A percentile compares a stretch with the other conserved stretches of the same genome.
Conservation (phyloP, 30 jellyfish, hydroid and myxozoan genomes). For the Aurelia sp. region DNA sequence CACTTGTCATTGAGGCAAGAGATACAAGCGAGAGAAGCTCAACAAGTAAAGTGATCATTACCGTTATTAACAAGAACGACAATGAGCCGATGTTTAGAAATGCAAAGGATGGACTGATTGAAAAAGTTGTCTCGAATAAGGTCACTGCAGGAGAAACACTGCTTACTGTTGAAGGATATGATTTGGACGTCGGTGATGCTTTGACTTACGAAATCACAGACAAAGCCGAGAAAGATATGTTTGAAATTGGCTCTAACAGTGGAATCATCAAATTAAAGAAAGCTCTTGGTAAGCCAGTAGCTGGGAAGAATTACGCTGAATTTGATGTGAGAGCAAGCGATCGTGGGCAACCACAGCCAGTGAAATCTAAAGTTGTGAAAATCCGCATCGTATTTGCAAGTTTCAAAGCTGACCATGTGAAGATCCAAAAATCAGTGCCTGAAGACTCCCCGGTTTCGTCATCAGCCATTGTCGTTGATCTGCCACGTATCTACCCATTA, state of each 20-base stretch:
- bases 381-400: conserved; percentile 84
- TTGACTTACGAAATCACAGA: conserved; percentile 76
- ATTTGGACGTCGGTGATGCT: conserved; percentile 85
- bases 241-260: conserved; percentile 71
- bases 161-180: conserved; percentile 80
- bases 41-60: conserved; percentile 69
- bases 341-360: conserved; percentile 60
- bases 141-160: conserved; percentile 68
- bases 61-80: conserved; percentile 77
- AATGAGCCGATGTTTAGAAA: conserved; percentile 81
- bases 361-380: conserved; percentile 37
- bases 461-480: conserved; percentile 60
- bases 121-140: conserved; percentile 75
- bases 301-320: conserved; percentile 71
- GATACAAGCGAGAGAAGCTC: conserved; percentile 95
- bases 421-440: conserved; percentile 44
- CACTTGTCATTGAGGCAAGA: conserved; percentile 70
- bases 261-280: conserved; percentile 76
- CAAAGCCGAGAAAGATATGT: conserved; percentile 58
- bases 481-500: conserved; percentile 75
- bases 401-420: conserved; percentile 84
- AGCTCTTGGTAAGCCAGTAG: conserved; percentile 50
- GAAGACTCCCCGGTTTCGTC: conserved; percentile 70
- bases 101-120: conserved; percentile 83
- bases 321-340: conserved; percentile 89